Percentiles rank a stretch among this genome's conserved stretches.
Conservation (phyloP, 2,888 invertebrate genomes). For the Pteria penguin region DNA sequence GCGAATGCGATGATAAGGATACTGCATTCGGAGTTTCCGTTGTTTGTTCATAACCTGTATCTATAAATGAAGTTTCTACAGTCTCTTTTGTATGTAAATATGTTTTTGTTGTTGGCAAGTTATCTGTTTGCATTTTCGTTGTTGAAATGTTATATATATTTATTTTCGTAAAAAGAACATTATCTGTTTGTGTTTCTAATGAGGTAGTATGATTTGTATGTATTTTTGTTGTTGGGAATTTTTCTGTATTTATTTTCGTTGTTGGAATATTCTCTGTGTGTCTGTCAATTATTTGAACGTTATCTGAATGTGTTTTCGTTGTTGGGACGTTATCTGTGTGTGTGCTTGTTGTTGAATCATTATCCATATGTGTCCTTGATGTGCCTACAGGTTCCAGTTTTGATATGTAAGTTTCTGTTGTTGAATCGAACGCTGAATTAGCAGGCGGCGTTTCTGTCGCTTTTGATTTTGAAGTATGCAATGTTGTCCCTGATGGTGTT, state of each 20-base stretch:
- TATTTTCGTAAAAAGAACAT: not conserved
- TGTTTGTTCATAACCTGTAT: too few species aligned
- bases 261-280: not conserved
- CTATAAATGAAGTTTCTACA: too few species aligned
- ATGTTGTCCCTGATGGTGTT: conserved; percentile 4
- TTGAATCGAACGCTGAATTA: not conserved
- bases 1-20: too few species aligned
- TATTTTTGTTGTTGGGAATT: not conserved
- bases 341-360: conserved; percentile 15
- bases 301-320: not conserved
- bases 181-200: not conserved
- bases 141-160: not conserved
- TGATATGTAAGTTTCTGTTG: conserved; percentile 7
- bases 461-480: not conserved
- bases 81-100: too few species aligned
- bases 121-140: not conserved
- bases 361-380: not conserved
- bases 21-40: too few species aligned
- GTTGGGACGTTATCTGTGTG: not conserved
- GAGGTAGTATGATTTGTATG: not conserved
- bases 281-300: not conserved
- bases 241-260: not conserved
- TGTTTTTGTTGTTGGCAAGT: not conserved
- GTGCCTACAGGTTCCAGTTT: not conserved
- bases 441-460: not conserved